phyloP scores from a whole-genome alignment of 1,140 invertebrate genomes.

The Neodiprion virginianus region DNA sequence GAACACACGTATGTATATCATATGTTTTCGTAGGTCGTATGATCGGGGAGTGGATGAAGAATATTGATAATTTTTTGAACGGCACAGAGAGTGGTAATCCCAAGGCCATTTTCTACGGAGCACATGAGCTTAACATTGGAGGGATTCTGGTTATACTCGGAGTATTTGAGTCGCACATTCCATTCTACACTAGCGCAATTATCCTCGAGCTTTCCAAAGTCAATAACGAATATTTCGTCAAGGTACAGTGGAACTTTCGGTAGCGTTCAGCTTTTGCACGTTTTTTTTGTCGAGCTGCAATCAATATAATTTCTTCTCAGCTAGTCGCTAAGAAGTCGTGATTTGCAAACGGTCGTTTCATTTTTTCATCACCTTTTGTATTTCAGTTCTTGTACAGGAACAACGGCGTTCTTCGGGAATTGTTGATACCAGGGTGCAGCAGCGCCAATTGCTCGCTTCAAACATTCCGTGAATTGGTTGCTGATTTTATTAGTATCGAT shows the following conservation, averaged over 20 bases:
- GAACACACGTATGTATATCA: background rate
- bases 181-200: conserved; percentile 22
- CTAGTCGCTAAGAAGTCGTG: background rate
- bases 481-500: conserved; percentile 11
- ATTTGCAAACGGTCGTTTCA: background rate
- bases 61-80: conserved; percentile 20
- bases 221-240: conserved; percentile 25
- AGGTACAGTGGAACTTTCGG: conserved; percentile 15
- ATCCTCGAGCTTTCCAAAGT: conserved; percentile 26
- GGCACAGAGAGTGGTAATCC: background rate
- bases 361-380: background rate
- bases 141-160: conserved; percentile 68
- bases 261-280: too few species aligned
- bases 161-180: conserved; percentile 62
- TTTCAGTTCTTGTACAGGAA: conserved; percentile 23
- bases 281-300: too few species aligned
- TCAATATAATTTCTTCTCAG: background rate
- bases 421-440: conserved; percentile 24
- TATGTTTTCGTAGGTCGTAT: conserved; percentile 17
- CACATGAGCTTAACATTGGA: conserved; percentile 74
- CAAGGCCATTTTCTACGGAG: conserved; percentile 41
- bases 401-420: conserved; percentile 14
- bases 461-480: conserved; percentile 21
- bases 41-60: conserved; percentile 24
- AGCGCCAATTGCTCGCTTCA: conserved; percentile 16